These are phyloP conservation scores for Hemithea aestivaria DNA, from an alignment of 2,888 invertebrate species.

Conservation along the genomic window DNA sequence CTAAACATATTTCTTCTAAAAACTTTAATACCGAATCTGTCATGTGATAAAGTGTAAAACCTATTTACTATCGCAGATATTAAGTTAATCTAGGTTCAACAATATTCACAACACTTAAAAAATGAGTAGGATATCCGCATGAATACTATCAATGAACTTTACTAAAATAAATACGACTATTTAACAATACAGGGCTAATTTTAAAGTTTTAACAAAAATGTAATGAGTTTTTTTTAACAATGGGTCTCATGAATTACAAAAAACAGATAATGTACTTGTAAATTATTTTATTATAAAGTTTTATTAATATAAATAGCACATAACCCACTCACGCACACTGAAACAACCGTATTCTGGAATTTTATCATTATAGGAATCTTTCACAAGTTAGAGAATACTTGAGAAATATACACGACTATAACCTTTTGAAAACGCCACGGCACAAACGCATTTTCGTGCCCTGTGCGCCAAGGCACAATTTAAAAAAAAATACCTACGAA, in stretches of 20 bases:
- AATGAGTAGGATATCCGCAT: too few species aligned
- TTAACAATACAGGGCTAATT: constrained; percentile 38
- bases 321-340: constrained; percentile 62
- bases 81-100: constrained; percentile 30
- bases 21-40: constrained; percentile 41
- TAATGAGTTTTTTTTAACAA: too few species aligned
- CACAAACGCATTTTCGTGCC: too few species aligned
- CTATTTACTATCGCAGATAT: constrained; percentile 39
- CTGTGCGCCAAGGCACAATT: too few species aligned
- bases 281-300: constrained; percentile 78
- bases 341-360: constrained; percentile 19
- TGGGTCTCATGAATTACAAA: constrained; percentile 17
- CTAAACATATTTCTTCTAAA: constrained; percentile 41
- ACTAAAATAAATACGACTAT: too few species aligned
- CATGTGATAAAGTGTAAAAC: constrained; percentile 39
- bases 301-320: constrained; percentile 76
- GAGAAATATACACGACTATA: too few species aligned
- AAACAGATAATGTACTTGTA: constrained; percentile 41
- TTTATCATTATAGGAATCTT: too few species aligned
- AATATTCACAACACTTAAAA: constrained; percentile 42
- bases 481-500: too few species aligned
- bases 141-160: too few species aligned
- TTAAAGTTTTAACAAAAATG: too few species aligned
- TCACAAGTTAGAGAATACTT: too few species aligned
- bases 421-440: too few species aligned